phyloP scores from a whole-genome alignment of 2,888 invertebrate genomes.

The Coelinius sp. region DNA sequence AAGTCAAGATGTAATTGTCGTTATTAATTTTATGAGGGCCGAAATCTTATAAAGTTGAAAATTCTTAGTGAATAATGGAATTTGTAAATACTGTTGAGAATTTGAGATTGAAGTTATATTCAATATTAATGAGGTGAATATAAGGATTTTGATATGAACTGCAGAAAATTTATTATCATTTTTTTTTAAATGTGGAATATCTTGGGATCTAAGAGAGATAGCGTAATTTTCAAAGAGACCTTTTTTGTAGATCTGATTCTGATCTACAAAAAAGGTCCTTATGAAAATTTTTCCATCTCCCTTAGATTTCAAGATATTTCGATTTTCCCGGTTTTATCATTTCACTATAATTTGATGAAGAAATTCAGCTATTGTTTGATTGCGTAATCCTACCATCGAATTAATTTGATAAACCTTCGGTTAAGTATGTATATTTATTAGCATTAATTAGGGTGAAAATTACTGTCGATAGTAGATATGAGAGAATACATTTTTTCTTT shows the following conservation, averaged over 20 bases:
- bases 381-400: neutral
- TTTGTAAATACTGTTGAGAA: constrained; percentile 53
- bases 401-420: neutral
- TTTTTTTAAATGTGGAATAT: neutral
- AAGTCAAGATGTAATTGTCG: neutral
- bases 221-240: no score
- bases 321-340: neutral
- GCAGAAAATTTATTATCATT: neutral
- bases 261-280: neutral
- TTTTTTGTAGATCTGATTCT: no score
- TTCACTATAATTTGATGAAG: neutral
- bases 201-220: neutral
- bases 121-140: neutral
- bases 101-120: neutral
- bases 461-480: neutral
- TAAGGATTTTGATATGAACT: neutral
- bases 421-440: neutral
- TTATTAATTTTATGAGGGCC: constrained; percentile 19
- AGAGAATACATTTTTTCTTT: constrained; percentile 9
- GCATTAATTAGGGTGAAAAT: neutral
- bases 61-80: constrained; percentile 33
- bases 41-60: constrained; percentile 32
- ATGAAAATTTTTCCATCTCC: no score
- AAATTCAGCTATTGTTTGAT: neutral
- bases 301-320: no score